Percentiles rank a stretch among this genome's conserved stretches.
phyloP scores from a whole-genome alignment of 2,888 invertebrate genomes.

The Spodoptera littoralis region DNA sequence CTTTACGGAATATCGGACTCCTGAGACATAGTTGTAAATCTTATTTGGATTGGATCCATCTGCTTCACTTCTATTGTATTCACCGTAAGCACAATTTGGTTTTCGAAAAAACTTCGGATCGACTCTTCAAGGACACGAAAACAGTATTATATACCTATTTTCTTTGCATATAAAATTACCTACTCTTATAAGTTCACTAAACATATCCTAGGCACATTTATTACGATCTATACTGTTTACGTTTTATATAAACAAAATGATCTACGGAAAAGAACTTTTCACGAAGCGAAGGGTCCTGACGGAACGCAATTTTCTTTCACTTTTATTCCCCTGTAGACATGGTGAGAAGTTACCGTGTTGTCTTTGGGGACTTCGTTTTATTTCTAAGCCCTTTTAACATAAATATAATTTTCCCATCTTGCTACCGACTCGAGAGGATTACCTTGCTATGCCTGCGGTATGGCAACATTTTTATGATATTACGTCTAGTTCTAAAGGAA shows the following conservation, averaged over 20 bases:
- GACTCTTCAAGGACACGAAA: conserved; percentile 7
- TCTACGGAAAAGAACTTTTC: conserved; percentile 2
- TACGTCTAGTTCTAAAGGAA: too few species aligned
- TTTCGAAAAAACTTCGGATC: conserved; percentile 3
- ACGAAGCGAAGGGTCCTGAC: not conserved
- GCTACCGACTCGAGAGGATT: not conserved
- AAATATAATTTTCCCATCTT: conserved; percentile 5
- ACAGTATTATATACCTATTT: not conserved
- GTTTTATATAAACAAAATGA: conserved; percentile 3
- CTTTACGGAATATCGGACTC: conserved; percentile 35
- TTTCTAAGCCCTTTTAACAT: conserved; percentile 12
- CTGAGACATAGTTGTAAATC: conserved; percentile 41
- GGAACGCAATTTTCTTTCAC: conserved; percentile 23
- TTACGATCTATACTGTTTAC: not conserved
- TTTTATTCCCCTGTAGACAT: conserved; percentile 12
- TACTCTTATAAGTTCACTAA: too few species aligned
- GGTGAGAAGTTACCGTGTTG: conserved; percentile 10
- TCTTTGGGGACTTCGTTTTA: conserved; percentile 32
- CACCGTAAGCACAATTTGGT: conserved; percentile 8
- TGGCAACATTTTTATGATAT: too few species aligned
- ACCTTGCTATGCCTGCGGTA: too few species aligned
- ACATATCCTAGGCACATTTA: not conserved
- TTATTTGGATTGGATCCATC: conserved; percentile 45
- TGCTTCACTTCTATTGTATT: conserved; percentile 15
- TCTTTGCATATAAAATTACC: not conserved